phyloP scores from a whole-genome alignment of 2,888 invertebrate genomes.

The Cryptus armator region DNA sequence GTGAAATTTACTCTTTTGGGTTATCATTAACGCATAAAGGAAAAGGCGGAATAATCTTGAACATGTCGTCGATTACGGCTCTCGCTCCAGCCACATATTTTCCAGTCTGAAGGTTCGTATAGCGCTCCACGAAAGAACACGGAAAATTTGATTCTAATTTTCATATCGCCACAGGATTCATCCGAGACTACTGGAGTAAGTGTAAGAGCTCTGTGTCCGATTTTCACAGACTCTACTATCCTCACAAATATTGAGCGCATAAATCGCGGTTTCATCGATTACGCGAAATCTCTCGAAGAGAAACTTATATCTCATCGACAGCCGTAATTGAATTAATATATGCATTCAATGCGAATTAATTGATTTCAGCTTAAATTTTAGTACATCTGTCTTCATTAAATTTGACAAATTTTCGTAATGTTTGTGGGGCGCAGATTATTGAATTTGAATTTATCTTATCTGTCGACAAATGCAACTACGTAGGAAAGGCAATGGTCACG shows the following conservation, averaged over 20 bases:
- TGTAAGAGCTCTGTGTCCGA: conserved; percentile 82
- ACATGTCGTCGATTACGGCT: conserved; percentile 88
- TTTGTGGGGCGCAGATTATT: background rate
- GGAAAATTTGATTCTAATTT: too few relatives aligned
- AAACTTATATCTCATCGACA: conserved; percentile 74
- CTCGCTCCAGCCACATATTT: conserved; percentile 81
- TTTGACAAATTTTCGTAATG: too few relatives aligned
- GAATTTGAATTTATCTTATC: background rate
- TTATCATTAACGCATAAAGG: conserved; percentile 84
- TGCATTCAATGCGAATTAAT: too few relatives aligned
- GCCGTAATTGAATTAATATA: conserved; percentile 68
- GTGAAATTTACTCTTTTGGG: conserved; percentile 83
- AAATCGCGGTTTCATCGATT: conserved; percentile 73
- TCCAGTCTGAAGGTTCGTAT: conserved; percentile 74
- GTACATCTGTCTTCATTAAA: too few relatives aligned
- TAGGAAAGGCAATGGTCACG: too few relatives aligned
- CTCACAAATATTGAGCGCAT: conserved; percentile 71
- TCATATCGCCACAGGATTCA: background rate
- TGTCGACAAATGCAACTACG: too few relatives aligned
- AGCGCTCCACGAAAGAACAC: too few relatives aligned
- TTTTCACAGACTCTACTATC: conserved; percentile 78
- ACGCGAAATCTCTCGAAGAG: conserved; percentile 69
- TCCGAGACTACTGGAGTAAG: conserved; percentile 80
- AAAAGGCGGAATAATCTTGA: conserved; percentile 88
- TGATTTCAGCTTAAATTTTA: too few relatives aligned